Base-by-base conservation (phyloP, 2,113 vertebrate species). In the Dicrurus megarhynchus region DNA sequence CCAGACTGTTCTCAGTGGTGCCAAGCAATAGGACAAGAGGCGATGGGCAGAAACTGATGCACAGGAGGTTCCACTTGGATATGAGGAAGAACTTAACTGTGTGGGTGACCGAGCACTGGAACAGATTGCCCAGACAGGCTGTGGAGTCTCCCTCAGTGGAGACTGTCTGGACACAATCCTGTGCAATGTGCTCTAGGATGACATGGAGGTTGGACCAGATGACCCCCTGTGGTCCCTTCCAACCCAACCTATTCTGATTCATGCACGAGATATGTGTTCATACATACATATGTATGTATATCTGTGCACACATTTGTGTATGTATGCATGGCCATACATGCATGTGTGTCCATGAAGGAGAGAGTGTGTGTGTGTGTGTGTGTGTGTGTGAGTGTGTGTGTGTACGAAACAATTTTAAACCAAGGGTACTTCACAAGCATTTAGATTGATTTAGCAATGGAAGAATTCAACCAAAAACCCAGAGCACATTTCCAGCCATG, bases 401-500 rank as follows among this genome's bases (percentile, higher is more conserved):
- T 22, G 9, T 28, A 10, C 16, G 39, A 75, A 81, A 35, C 11
- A 63, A 64, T 52, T 71, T 49, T 57, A 84, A 91, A 89, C 21
- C 2, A n/a, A 78, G 24, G 44, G 47, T 64, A 69, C 47, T 89
- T 63, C 88, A 77, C 22, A 88, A 70, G 35, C 52, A 46, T 89
- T 88, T 78, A 85, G 60, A 93, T 19, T 92, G 56, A 93, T 94
- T 85, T 81, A 95, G 75, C 6, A 12, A 82, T 74, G 84, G 90
- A 94, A 93, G 65, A 94, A 96, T 91, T 95, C 69, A 68, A 91
- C 64, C 42, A 84, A 96, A 97, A 96, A 63, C 49, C 46, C 80
- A 76, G 67, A 94, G 88, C 87, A 95, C 75, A 85, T 96, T 97
- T 93, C 89, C 86, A 96, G 46, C 88, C 92, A 91, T 77, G 95